These are phyloP conservation scores for Drosophila mauritiana DNA, from an alignment of 1,140 invertebrate genomes.

Conservation along the genomic window DNA sequence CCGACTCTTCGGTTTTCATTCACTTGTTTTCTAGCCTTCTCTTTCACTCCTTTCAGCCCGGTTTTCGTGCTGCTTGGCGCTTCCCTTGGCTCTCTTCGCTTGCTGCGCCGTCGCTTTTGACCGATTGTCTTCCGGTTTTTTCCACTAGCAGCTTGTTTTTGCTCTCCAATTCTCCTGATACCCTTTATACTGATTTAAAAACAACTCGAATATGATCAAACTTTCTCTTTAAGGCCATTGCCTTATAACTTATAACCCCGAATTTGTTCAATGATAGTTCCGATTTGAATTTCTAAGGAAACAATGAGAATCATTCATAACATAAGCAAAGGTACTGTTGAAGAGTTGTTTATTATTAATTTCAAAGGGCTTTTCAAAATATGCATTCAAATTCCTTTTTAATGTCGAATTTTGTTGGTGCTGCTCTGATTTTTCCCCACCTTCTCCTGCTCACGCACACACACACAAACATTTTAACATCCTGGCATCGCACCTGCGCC, in stretches of 20 bases:
- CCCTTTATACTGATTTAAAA: conserved; percentile 1
- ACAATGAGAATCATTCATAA: no score
- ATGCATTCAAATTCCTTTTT: neutral
- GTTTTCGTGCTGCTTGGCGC: conserved; percentile 11
- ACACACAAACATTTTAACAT: conserved; percentile 2
- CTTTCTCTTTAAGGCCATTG: no score
- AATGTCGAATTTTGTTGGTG: neutral
- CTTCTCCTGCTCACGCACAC: neutral
- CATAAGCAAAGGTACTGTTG: no score
- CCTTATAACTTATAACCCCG: neutral
- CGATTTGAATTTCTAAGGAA: no score
- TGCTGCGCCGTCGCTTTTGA: conserved; percentile 30
- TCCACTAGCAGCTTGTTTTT: conserved; percentile 23
- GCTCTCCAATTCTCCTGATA: neutral
- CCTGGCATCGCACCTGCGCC: conserved; percentile 69
- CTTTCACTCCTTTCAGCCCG: conserved; percentile 33
- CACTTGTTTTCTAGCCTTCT: conserved; percentile 44
- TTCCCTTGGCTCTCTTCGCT: conserved; percentile 5
- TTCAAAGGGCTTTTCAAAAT: neutral
- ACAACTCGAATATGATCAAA: neutral
- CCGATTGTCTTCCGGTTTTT: conserved; percentile 40
- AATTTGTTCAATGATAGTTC: no score
- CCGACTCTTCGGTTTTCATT: conserved; percentile 55
- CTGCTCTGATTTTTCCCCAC: conserved; percentile 2
- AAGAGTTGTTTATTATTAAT: neutral